Evolutionary conservation across 1,140 invertebrate genomes (phyloP).

Genomic region (Cyphomyrmex costatus): DNA sequence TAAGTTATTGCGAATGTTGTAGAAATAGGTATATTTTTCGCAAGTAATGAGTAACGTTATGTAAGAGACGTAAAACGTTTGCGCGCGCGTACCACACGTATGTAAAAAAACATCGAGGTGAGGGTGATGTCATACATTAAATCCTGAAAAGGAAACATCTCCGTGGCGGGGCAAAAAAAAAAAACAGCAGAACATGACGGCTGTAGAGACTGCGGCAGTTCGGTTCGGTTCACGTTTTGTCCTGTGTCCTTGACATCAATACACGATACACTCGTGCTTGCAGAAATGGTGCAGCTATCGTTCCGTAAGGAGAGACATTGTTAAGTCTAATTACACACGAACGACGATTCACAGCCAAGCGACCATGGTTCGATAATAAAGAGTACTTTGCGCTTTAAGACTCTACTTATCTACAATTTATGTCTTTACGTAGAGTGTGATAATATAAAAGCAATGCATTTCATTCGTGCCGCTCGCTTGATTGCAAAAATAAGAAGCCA

Average conservation of each 20-base stretch:
- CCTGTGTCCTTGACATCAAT: constrained; percentile 75
- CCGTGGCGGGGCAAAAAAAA: constrained; percentile 22
- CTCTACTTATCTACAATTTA: neutral
- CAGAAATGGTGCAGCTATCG: constrained; percentile 61
- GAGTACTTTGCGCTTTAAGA: neutral
- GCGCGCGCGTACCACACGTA: neutral
- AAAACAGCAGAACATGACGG: constrained; percentile 33
- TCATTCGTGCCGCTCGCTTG: neutral
- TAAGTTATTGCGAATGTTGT: neutral
- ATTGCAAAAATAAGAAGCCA: neutral
- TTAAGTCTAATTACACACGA: constrained; percentile 49
- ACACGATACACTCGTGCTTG: constrained; percentile 29
- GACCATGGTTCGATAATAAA: neutral
- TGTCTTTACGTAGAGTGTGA: neutral
- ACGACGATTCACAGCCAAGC: constrained; percentile 18
- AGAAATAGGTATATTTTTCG: neutral
- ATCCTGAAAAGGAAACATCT: constrained; percentile 74
- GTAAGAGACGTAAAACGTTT: constrained; percentile 33
- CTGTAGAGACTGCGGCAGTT: constrained; percentile 31
- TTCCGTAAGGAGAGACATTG: constrained; percentile 63
- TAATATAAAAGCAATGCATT: neutral
- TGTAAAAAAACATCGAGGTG: constrained; percentile 62
- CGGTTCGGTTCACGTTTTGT: constrained; percentile 49
- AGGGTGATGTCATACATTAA: constrained; percentile 73
- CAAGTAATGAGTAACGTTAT: constrained; percentile 4